Evolutionary conservation across 2,888 invertebrate genomes (phyloP).

Genomic region (Junonia oenone): DNA sequence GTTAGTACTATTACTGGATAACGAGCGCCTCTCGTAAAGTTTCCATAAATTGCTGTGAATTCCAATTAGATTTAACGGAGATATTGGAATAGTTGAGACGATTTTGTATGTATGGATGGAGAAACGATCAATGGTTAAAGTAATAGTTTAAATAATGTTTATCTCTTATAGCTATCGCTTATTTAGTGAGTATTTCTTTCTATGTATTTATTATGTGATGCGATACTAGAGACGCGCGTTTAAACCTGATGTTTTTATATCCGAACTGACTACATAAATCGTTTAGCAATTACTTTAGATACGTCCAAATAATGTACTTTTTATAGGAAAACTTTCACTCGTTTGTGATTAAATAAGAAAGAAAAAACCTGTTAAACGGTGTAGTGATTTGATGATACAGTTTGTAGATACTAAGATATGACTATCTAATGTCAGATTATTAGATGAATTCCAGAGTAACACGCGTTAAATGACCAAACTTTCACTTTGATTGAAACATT

Average conservation of each 20-base stretch:
- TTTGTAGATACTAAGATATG: conserved; percentile 11
- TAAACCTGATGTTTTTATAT: no score
- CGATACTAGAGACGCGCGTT: no score
- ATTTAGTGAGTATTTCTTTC: no score
- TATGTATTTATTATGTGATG: no score
- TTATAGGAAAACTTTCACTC: neutral
- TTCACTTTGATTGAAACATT: conserved; percentile 10
- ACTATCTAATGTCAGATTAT: conserved; percentile 16
- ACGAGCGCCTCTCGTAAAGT: neutral
- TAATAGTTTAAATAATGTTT: no score
- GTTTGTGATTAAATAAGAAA: neutral
- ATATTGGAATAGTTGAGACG: neutral
- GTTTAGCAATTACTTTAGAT: neutral
- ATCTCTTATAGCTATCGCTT: no score
- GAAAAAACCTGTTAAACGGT: conserved; percentile 9
- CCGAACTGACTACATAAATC: no score
- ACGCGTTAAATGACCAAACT: conserved; percentile 16
- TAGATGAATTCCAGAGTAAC: conserved; percentile 15
- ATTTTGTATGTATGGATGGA: neutral
- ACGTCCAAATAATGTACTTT: neutral
- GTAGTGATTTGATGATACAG: conserved; percentile 2
- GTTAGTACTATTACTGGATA: neutral
- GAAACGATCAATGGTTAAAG: no score
- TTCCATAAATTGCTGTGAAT: neutral
- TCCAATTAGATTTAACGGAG: neutral